Base-by-base conservation (phyloP, 2,113 vertebrate genomes). In the Dipodomys stephensi region DNA sequence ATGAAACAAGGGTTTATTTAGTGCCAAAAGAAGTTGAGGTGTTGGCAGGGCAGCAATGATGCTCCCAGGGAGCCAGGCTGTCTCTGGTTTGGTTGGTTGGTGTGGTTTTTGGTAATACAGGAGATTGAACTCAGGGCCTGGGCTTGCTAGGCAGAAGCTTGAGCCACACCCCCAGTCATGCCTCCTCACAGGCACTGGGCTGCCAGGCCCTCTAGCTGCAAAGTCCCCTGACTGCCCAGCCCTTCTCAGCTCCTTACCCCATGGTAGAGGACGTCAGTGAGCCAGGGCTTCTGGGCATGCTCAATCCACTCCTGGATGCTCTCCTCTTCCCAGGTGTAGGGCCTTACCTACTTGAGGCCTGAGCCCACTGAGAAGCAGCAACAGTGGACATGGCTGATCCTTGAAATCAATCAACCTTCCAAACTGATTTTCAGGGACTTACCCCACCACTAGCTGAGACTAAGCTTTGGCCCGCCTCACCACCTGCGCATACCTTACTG, bases 231-330 rank as follows among this genome's bases (percentile, higher is more conserved):
- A 64, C 68, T 3, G n/a, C 4, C 49, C 5, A 39, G 65, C 6
- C 35, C 35, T 11, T 7, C 6, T n/a, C 19, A 27, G n/a, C 25
- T 44, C 19, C 32, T 39, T 39, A 39, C 60, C 39, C 60, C 11
- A 2, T 4, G 2, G 57, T 1, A 19, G 25, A 74, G 18, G 67
- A 10, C 39, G 32, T 83, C 27, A 30, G 25, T 11, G 9, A n/a
- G 46, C 25, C 6, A 32, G 15, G 32, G 11, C 7, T 8, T n/a
- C 28, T 3, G 1, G 35, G 7, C 62, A 22, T 30, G 32, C 44
- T 27, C 1, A 1, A 6, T 10, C 12, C 9, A 4, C 9, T 23
- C 7, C 62, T 15, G n/a, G 68, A 27, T 11, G 28, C n/a, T n/a
- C 23, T n/a, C 68, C 23, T 18, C 39, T 30, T 30, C 57, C 53